Evolutionary conservation across 2,888 invertebrate genomes (phyloP).

Genomic region (Eremobia ochroleuca): DNA sequence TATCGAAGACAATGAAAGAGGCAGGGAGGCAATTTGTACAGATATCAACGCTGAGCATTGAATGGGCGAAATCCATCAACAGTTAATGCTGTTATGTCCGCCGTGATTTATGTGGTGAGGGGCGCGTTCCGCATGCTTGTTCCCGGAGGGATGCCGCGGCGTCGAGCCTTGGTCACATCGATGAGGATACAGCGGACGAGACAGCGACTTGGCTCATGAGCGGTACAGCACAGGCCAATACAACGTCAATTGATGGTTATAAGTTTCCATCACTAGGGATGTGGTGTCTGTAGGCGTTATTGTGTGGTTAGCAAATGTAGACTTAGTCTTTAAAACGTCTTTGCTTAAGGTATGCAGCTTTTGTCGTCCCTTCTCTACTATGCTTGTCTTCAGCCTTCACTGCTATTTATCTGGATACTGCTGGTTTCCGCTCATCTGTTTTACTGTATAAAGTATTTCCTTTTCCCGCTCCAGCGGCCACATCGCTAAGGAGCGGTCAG

Average conservation of each 20-base stretch:
- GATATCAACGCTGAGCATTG: slow-evolving; percentile 71
- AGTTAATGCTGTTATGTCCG: slow-evolving; percentile 77
- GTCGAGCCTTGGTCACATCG: slow-evolving; percentile 38
- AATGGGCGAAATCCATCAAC: slow-evolving; percentile 80
- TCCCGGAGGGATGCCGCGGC: slow-evolving; percentile 77
- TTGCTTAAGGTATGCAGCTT: background rate
- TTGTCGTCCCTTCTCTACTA: background rate
- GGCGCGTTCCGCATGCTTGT: slow-evolving; percentile 76
- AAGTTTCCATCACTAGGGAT: background rate
- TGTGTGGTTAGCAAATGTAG: background rate
- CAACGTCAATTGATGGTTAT: background rate
- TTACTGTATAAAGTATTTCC: background rate
- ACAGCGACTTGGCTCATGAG: background rate
- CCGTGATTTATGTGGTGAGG: slow-evolving; percentile 83
- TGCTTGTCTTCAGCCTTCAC: background rate
- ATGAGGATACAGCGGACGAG: slow-evolving; percentile 17
- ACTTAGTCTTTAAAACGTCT: background rate
- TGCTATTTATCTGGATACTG: no score
- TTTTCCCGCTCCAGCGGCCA: slow-evolving; percentile 20
- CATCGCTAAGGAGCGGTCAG: slow-evolving; percentile 10
- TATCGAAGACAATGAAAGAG: slow-evolving; percentile 61
- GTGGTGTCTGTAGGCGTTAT: background rate
- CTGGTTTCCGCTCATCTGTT: background rate
- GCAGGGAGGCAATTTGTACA: slow-evolving; percentile 59
- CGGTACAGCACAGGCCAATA: background rate